Evolutionary conservation across 2,113 vertebrate species (phyloP).

Genomic region (Oplegnathus fasciatus): DNA sequence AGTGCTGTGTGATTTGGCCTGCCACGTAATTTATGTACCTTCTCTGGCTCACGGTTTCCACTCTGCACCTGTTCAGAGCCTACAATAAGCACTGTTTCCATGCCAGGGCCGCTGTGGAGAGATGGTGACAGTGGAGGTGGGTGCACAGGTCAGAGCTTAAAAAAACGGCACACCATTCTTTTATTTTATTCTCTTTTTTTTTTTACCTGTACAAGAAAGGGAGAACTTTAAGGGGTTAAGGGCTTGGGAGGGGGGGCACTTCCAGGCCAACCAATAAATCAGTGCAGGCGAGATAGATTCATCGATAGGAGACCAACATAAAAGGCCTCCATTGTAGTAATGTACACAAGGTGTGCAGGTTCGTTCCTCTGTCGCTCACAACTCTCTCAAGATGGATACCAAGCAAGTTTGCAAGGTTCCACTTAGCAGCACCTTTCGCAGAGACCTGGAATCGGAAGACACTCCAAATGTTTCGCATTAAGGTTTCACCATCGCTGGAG

Average conservation of each 20-base stretch:
- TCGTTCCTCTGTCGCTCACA: constrained; percentile 37
- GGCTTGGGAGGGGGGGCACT: constrained; percentile 55
- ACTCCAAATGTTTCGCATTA: constrained; percentile 83
- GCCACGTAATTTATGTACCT: constrained; percentile 81
- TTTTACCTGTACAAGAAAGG: constrained; percentile 48
- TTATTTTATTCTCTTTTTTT: constrained; percentile 62
- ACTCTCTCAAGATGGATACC: constrained; percentile 52
- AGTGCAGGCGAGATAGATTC: constrained; percentile 76
- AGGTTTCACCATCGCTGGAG: constrained; percentile 50
- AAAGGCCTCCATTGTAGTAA: constrained; percentile 72
- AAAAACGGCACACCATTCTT: constrained; percentile 45
- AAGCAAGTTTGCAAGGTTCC: constrained; percentile 58
- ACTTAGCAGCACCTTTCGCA: constrained; percentile 70
- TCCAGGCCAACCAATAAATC: constrained; percentile 78
- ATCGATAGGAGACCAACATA: constrained; percentile 74
- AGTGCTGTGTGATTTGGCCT: constrained; percentile 68
- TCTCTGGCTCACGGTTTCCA: constrained; percentile 65
- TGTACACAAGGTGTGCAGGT: constrained; percentile 76
- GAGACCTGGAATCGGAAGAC: constrained; percentile 59
- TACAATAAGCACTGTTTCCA: constrained; percentile 68
- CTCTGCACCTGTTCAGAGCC: constrained; percentile 81
- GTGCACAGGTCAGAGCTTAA: constrained; percentile 55
- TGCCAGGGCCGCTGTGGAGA: constrained; percentile 46
- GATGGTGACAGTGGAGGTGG: constrained; percentile 63
- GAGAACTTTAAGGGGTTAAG: constrained; percentile 27